Evolutionary conservation across 2,113 vertebrate genomes (phyloP).

Genomic region (Cynocephalus volans): DNA sequence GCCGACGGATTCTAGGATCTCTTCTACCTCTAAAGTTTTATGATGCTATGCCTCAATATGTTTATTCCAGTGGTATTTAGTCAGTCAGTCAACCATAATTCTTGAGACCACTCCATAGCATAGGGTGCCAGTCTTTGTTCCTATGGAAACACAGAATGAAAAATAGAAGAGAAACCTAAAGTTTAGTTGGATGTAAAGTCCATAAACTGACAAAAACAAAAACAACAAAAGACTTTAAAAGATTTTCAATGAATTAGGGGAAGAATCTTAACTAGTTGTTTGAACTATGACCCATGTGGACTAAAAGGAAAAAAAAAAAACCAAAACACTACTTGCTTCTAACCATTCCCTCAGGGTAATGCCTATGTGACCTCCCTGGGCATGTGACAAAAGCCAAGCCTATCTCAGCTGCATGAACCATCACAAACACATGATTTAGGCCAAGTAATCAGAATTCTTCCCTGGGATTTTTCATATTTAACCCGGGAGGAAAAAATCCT

Average conservation of each 20-base stretch:
- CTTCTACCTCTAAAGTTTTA: not conserved
- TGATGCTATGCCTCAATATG: not conserved
- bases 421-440: not conserved
- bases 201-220: not conserved
- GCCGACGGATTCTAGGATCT: not conserved
- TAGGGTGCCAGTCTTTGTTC: not conserved
- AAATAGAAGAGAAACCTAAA: not conserved
- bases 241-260: not conserved
- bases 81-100: not conserved
- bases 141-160: not conserved
- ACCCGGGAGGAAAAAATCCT: not conserved
- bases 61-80: not conserved
- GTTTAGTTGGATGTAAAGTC: not conserved
- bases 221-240: not conserved
- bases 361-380: not conserved
- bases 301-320: not conserved
- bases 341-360: not conserved
- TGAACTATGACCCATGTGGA: not conserved
- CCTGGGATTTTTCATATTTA: not conserved
- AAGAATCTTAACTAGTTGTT: conserved; percentile 30
- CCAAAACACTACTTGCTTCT: not conserved
- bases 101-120: not conserved
- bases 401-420: not conserved
- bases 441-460: not conserved
- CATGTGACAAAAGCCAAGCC: not conserved